phyloP scores from a whole-genome alignment of 2,888 invertebrate species.

The Tetheella fluctuosa region DNA sequence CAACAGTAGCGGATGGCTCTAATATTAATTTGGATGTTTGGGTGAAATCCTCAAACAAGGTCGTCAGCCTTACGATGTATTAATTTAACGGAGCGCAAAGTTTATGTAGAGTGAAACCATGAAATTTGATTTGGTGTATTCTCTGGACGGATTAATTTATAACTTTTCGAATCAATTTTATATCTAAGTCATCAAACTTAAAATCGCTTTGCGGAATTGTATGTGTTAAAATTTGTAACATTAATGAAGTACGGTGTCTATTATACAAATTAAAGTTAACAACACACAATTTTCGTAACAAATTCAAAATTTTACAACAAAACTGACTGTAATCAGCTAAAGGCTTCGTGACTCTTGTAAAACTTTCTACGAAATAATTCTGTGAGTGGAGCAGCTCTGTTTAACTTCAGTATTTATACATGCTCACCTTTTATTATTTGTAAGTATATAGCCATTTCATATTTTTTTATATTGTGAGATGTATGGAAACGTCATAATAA shows the following conservation, averaged over 20 bases:
- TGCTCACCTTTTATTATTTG: conserved; percentile 29
- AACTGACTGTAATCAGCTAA: conserved; percentile 53
- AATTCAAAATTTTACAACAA: conserved; percentile 48
- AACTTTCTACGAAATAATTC: conserved; percentile 47
- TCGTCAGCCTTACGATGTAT: conserved; percentile 59
- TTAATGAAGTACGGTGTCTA: background rate
- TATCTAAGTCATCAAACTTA: conserved; percentile 19
- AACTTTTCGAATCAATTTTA: conserved; percentile 34
- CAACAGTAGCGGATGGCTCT: conserved; percentile 60
- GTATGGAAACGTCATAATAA: no score
- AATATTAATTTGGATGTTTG: conserved; percentile 75
- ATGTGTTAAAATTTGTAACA: background rate
- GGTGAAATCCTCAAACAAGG: conserved; percentile 64
- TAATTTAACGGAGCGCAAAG: conserved; percentile 60
- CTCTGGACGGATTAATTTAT: conserved; percentile 42
- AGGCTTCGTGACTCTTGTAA: conserved; percentile 39
- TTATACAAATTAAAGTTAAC: background rate
- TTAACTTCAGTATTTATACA: conserved; percentile 33
- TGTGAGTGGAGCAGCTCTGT: conserved; percentile 32
- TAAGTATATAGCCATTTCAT: no score
- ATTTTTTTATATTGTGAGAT: no score
- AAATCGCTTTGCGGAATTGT: background rate
- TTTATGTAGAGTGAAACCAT: conserved; percentile 48
- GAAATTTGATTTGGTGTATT: conserved; percentile 51
- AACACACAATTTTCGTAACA: conserved; percentile 34